Evolutionary conservation across 2,797 vertebrate species (phyloP), one percentile per base, ranked within the genome.

Genomic region (Sebastes goodei): DNA sequence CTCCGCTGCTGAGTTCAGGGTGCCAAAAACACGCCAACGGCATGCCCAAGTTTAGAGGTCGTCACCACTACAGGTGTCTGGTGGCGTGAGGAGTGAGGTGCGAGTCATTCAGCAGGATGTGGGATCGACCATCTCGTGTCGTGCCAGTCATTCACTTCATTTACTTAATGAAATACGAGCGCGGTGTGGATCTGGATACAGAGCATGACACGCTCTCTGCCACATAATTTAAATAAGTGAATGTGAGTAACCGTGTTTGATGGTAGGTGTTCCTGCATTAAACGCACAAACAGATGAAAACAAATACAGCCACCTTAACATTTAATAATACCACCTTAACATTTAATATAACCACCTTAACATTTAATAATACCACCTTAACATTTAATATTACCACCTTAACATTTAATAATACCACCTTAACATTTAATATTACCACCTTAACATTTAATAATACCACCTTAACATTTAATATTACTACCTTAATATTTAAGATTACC

Each of bases 161-260:
- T 85, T 73, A 61, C 67, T 78, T 59, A 68, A 42, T 62, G 71
- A 53, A 81, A 80, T 61, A 64, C 27, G 81, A 88, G 73, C 2
- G 2, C 7, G 3, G 56, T 71, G 38, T 25, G 20, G 10, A 74
- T 3, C 14, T 5, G 60, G 46, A 20, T 60, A 35, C 42, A 32
- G 35, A 76, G 38, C 32, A 29, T 15, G 25, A 69, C 30, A 49
- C 33, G 8, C 35, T 42, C 15, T 73, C 71, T 65, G 62, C 27
- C 67, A 65, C 69, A 62, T 74, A 5, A 78, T 76, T 70, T 0
- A 69, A 80, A 69, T 29, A 62, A 59, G 11, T 25, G 10, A 75
- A 65, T 29, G 14, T 59, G 33, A 57, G 7, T 17, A 20, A 74
- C 32, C 8, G 6, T 61, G 46, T 32, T 74, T 10, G 4, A 27